phyloP scores from a whole-genome alignment of 2,797 vertebrate genomes.

The Acropternis orthonyx region DNA sequence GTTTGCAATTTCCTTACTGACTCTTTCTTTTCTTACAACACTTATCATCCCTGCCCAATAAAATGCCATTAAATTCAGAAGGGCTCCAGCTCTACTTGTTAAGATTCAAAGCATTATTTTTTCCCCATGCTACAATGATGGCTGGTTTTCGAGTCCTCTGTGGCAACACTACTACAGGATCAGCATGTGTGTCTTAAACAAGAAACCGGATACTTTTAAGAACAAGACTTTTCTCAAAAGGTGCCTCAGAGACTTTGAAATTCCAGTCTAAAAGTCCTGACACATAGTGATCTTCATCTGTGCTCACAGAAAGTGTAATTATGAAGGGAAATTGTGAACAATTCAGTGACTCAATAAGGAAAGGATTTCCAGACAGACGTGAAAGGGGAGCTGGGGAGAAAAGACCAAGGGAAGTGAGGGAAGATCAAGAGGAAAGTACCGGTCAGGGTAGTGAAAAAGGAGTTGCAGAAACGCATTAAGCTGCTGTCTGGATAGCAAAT shows the following conservation, averaged over 20 bases:
- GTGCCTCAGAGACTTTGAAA: conserved; percentile 8
- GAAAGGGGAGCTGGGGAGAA: neutral
- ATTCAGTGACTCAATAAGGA: conserved; percentile 28
- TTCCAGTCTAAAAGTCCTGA: neutral
- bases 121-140: neutral
- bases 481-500: neutral
- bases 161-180: neutral
- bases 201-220: conserved; percentile 10
- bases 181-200: neutral
- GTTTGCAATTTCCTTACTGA: conserved; percentile 31
- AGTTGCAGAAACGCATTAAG: neutral
- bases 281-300: neutral
- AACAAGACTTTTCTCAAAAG: neutral
- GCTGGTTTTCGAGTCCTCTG: neutral
- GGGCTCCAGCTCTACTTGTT: neutral
- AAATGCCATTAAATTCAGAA: neutral
- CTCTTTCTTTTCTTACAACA: conserved; percentile 2
- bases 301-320: neutral
- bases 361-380: neutral
- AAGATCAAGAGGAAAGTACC: neutral
- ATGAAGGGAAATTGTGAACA: conserved; percentile 26
- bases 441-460: neutral
- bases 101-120: neutral
- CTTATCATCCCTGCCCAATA: conserved; percentile 17
- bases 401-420: neutral